These are phyloP conservation scores for Lophura nycthemera DNA, from an alignment of 2,113 vertebrate genomes.

Conservation along the genomic window DNA sequence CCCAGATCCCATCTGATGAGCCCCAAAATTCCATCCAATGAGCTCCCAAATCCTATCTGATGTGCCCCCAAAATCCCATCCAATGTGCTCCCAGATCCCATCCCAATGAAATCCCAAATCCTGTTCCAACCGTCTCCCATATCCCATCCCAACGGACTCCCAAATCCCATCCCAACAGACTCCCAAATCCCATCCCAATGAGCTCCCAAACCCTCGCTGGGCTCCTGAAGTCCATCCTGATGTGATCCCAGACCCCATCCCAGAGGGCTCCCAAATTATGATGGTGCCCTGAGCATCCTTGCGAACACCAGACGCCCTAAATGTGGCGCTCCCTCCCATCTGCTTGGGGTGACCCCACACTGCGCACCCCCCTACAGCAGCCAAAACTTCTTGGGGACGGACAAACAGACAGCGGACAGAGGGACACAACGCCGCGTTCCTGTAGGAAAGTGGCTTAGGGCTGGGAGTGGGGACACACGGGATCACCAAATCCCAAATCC, in stretches of 20 bases:
- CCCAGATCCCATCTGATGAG: not conserved
- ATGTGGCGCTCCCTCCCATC: too few species aligned
- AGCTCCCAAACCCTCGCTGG: too few species aligned
- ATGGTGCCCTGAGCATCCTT: too few species aligned
- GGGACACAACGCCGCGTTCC: not conserved
- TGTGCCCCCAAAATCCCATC: not conserved
- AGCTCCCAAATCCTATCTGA: not conserved
- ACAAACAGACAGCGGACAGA: not conserved
- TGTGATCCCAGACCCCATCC: too few species aligned
- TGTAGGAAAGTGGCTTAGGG: not conserved
- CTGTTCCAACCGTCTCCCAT: rapidly evolving
- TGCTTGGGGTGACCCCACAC: too few species aligned
- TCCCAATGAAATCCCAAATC: not conserved
- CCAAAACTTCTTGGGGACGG: too few species aligned
- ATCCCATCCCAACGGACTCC: not conserved
- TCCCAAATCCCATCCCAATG: too few species aligned
- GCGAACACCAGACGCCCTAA: too few species aligned
- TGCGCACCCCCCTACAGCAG: too few species aligned
- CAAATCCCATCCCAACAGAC: too few species aligned
- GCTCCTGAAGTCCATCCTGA: too few species aligned
- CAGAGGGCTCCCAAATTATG: too few species aligned
- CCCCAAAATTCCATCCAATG: not conserved
- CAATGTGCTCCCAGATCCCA: not conserved
- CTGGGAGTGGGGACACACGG: not conserved
- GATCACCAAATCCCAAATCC: not conserved